phyloP scores from a whole-genome alignment of 2,797 vertebrate species.

The Anguilla pacifica region DNA sequence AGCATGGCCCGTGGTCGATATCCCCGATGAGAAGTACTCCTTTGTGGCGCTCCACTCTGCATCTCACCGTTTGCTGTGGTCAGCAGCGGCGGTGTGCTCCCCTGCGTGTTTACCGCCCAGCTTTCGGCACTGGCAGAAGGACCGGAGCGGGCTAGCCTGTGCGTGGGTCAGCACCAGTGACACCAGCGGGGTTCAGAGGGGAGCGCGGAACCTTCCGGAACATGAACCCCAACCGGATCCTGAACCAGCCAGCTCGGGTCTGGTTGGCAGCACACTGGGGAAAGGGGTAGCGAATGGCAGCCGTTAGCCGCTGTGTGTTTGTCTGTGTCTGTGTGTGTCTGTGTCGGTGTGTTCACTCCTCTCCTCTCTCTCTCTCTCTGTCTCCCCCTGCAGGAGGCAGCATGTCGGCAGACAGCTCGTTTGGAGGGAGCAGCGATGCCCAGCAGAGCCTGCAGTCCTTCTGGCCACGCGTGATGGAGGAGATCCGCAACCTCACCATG shows the following conservation, averaged over 20 bases:
- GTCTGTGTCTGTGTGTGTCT: background rate
- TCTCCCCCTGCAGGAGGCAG: constrained; percentile 61
- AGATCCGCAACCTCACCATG: constrained; percentile 95
- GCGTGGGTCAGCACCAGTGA: background rate
- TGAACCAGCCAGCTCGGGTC: background rate
- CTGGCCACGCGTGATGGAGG: constrained; percentile 98
- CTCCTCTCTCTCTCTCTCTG: background rate
- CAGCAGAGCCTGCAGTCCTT: constrained; percentile 97
- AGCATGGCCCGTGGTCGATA: background rate
- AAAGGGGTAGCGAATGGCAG: background rate
- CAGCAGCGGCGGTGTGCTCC: background rate
- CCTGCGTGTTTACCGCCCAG: background rate
- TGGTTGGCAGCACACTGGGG: background rate
- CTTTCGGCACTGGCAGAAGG: background rate
- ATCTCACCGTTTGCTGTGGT: background rate
- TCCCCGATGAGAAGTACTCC: background rate
- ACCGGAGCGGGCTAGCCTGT: background rate
- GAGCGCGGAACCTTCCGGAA: background rate
- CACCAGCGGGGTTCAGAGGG: background rate
- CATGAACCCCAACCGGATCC: background rate
- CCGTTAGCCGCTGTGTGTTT: background rate
- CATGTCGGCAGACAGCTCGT: constrained; percentile 90
- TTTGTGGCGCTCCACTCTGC: background rate
- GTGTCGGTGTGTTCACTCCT: constrained; percentile 17
- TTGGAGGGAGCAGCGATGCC: constrained; percentile 88